These are phyloP conservation scores for Chymomyza caudatula DNA, from an alignment of 2,888 invertebrate genomes.

Conservation along the genomic window DNA sequence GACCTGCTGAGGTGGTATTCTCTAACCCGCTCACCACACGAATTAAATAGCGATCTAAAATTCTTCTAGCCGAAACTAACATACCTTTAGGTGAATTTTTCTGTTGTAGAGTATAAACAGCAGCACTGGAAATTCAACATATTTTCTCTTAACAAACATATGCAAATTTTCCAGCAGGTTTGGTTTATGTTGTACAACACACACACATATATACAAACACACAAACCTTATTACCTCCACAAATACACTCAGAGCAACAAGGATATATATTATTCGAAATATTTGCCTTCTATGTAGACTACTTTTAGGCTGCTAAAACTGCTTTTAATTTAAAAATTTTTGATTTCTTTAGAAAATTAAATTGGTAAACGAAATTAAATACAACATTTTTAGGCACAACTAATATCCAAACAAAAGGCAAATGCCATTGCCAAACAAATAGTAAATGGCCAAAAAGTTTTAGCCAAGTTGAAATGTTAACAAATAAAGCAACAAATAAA, in stretches of 20 bases:
- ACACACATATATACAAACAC: neutral
- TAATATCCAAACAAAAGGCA: constrained; percentile 31
- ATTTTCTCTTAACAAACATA: constrained; percentile 36
- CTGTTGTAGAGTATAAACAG: constrained; percentile 3
- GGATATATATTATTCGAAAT: neutral
- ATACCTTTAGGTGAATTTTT: neutral
- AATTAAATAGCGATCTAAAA: no score
- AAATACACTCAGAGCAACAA: neutral
- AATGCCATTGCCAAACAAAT: constrained; percentile 13
- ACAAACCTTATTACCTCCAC: neutral
- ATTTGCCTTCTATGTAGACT: neutral
- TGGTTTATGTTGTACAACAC: constrained; percentile 21
- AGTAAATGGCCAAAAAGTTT: neutral
- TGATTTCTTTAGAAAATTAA: constrained; percentile 43
- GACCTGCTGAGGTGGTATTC: no score
- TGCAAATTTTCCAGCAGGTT: constrained; percentile 35
- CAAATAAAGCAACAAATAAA: constrained; percentile 9
- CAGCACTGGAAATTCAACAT: constrained; percentile 40
- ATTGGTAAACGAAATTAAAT: constrained; percentile 52
- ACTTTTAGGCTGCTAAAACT: neutral
- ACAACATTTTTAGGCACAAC: neutral
- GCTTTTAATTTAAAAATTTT: neutral
- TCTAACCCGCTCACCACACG: no score
- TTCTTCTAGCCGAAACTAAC: neutral
- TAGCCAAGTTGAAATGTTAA: constrained; percentile 3